phyloP scores from a whole-genome alignment of 2,888 invertebrate genomes.

The Epistrophe eligans region DNA sequence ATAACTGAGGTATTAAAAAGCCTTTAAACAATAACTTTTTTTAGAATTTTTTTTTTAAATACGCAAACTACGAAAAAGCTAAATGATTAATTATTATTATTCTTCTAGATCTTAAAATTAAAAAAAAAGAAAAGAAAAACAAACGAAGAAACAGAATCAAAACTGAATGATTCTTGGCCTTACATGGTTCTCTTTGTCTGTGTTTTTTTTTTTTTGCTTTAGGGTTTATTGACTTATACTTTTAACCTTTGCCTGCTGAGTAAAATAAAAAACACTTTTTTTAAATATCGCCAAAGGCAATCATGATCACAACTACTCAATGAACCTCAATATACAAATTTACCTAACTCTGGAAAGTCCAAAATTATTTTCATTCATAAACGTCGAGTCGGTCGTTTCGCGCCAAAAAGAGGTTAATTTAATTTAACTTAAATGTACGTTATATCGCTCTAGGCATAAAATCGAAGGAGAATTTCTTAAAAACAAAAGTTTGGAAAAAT shows the following conservation, averaged over 20 bases:
- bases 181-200: conserved; percentile 23
- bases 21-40: neutral
- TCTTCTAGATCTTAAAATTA: neutral
- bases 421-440: conserved; percentile 24
- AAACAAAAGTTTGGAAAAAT: neutral
- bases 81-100: conserved; percentile 16
- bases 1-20: conserved; percentile 8
- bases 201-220: conserved; percentile 28
- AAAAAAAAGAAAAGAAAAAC: neutral
- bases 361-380: conserved; percentile 68
- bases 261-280: conserved; percentile 5
- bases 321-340: conserved; percentile 28
- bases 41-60: neutral
- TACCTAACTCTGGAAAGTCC: conserved; percentile 41
- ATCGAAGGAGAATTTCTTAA: conserved; percentile 19
- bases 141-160: neutral
- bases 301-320: conserved; percentile 62
- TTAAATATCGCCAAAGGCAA: conserved; percentile 42
- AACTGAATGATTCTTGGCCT: conserved; percentile 24
- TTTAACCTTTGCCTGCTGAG: conserved; percentile 41
- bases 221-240: conserved; percentile 64
- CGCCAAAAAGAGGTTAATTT: conserved; percentile 28
- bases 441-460: conserved; percentile 30
- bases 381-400: conserved; percentile 24
- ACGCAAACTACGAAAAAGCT: neutral